phyloP scores from a whole-genome alignment of 2,797 vertebrate species.

The Natrix natrix region DNA sequence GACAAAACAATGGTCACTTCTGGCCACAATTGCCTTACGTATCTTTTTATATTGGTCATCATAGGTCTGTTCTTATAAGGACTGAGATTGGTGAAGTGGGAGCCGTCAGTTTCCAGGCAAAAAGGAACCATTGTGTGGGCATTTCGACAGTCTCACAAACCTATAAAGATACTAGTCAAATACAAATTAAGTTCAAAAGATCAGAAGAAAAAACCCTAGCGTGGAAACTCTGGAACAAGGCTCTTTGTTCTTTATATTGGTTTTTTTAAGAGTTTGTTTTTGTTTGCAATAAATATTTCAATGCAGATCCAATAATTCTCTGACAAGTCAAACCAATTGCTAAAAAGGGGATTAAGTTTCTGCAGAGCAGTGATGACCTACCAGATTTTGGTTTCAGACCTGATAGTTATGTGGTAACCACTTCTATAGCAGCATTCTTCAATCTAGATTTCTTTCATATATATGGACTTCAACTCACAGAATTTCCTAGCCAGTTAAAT shows the following conservation, averaged over 20 bases:
- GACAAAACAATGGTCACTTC: not conserved
- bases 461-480: not conserved
- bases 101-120: not conserved
- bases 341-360: not conserved
- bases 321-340: not conserved
- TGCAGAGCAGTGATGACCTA: not conserved
- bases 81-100: not conserved
- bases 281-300: not conserved
- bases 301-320: not conserved
- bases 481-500: not conserved
- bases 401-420: not conserved
- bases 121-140: not conserved
- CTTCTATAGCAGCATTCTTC: not conserved
- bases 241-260: not conserved
- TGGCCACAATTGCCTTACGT: not conserved
- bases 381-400: not conserved
- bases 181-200: not conserved
- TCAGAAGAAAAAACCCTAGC: not conserved
- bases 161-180: not conserved
- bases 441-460: not conserved
- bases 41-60: not conserved
- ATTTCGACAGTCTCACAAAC: not conserved
- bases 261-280: not conserved
- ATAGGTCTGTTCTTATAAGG: not conserved
- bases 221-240: not conserved